Evolutionary conservation across 1,140 invertebrate genomes (phyloP).

Genomic region (Sitodiplosis mosellana): DNA sequence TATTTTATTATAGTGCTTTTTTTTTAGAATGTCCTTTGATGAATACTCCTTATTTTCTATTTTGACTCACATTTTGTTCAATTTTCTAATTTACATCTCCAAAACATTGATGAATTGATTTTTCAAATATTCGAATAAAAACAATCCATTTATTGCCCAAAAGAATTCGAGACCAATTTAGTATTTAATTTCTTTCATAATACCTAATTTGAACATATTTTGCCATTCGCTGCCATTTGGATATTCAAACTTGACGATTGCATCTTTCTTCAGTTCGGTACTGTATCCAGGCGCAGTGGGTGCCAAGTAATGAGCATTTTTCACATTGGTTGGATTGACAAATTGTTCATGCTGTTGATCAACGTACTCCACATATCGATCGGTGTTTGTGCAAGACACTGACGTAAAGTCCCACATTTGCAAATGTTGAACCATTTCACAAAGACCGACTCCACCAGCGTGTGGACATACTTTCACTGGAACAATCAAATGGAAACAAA

Average conservation of each 20-base stretch:
- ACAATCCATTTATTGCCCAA: background rate
- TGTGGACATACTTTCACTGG: constrained; percentile 83
- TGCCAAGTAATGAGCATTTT: constrained; percentile 49
- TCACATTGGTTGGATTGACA: constrained; percentile 45
- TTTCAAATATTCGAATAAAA: background rate
- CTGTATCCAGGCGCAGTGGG: constrained; percentile 59
- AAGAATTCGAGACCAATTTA: background rate
- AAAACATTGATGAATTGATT: background rate
- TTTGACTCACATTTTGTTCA: background rate
- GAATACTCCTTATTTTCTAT: background rate
- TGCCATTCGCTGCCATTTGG: constrained; percentile 56
- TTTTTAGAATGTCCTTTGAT: background rate
- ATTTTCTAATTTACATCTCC: too few relatives aligned
- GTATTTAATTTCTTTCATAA: background rate
- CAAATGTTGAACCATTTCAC: constrained; percentile 84
- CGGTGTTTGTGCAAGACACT: constrained; percentile 46
- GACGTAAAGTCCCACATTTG: constrained; percentile 74
- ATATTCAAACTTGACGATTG: constrained; percentile 47
- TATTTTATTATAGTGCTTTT: background rate
- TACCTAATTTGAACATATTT: background rate
- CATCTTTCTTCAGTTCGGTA: constrained; percentile 48
- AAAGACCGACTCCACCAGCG: constrained; percentile 79
- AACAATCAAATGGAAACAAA: too few relatives aligned
- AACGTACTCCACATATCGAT: constrained; percentile 66
- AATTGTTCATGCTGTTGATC: constrained; percentile 84